These are phyloP conservation scores for Cacatua alba DNA, from an alignment of 2,113 vertebrate genomes.

Conservation along the genomic window DNA sequence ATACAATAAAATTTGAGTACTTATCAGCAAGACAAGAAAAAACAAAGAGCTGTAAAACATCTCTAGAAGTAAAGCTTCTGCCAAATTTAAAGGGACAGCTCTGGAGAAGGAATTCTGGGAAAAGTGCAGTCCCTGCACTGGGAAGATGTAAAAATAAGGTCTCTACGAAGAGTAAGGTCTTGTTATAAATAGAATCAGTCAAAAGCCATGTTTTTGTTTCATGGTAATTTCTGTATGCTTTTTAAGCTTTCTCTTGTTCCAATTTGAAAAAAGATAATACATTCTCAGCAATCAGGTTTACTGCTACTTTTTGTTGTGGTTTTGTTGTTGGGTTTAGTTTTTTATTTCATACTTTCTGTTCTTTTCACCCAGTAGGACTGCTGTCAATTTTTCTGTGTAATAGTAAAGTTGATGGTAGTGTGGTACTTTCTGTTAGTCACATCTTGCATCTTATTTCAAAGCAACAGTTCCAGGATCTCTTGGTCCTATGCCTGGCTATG, in stretches of 20 bases:
- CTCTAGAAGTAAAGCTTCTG: neutral
- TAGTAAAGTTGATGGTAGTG: neutral
- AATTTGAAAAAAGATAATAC: neutral
- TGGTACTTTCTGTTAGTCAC: neutral
- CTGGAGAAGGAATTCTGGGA: slow-evolving; percentile 9
- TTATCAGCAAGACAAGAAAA: neutral
- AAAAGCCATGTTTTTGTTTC: neutral
- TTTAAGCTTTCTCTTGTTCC: neutral
- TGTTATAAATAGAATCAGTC: neutral
- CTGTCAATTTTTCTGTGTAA: neutral
- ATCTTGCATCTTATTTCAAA: neutral
- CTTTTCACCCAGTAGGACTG: neutral
- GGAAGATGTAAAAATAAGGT: neutral
- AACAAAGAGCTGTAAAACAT: neutral
- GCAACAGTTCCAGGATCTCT: neutral
- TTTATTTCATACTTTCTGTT: neutral
- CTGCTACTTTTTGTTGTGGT: neutral
- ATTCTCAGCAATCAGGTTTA: neutral
- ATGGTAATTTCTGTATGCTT: neutral
- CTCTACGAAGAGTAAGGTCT: neutral
- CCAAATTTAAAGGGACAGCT: neutral
- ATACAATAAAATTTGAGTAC: slow-evolving; percentile 4
- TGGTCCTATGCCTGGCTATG: rapidly evolving
- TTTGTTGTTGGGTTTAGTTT: neutral
- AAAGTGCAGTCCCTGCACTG: neutral